These are phyloP conservation scores for Phalacrocorax aristotelis DNA, from an alignment of 2,113 vertebrate species.

Conservation along the genomic window DNA sequence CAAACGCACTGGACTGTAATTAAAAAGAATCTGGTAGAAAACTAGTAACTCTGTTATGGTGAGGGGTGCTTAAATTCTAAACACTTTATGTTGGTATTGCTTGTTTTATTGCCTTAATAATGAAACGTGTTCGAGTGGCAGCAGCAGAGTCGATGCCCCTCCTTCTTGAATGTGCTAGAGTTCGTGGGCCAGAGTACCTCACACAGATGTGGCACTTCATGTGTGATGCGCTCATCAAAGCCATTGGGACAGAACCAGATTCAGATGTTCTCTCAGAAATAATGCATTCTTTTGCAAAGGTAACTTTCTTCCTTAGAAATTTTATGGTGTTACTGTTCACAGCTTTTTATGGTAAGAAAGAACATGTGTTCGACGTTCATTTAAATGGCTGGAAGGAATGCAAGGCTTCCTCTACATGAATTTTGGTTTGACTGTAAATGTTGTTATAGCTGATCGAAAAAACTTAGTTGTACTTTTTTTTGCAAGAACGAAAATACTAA, in stretches of 20 bases:
- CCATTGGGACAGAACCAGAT: constrained; percentile 96
- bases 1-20: neutral
- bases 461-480: neutral
- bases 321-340: accelerated
- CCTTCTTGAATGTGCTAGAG: constrained; percentile 91
- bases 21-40: neutral
- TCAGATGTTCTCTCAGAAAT: constrained; percentile 97
- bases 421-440: neutral
- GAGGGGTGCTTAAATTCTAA: neutral
- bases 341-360: neutral
- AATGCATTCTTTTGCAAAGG: constrained; percentile 99
- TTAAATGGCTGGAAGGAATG: neutral
- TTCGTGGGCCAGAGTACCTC: constrained; percentile 93
- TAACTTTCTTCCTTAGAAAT: constrained; percentile 33
- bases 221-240: constrained; percentile 97
- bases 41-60: neutral
- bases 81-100: neutral
- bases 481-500: neutral
- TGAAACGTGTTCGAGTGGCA: constrained; percentile 89
- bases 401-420: neutral
- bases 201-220: constrained; percentile 99
- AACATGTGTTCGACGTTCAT: accelerated
- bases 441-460: neutral
- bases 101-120: constrained; percentile 76
- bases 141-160: constrained; percentile 97